Evolutionary conservation across 1,140 invertebrate genomes (phyloP).

Genomic region (Eurytemora carolleeae): DNA sequence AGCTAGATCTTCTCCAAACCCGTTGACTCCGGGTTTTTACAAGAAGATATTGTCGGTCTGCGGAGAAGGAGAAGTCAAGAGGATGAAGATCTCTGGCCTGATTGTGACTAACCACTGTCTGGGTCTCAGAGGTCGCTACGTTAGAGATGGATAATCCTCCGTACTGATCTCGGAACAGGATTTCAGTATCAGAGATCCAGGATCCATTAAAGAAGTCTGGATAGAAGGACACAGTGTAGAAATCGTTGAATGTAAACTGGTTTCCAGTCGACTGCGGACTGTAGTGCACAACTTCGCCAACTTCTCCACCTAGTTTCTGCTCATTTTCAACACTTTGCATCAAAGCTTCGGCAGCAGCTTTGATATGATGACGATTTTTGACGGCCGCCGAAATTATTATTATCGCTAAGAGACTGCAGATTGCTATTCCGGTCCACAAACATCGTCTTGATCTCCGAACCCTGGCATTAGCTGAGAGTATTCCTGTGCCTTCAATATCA

Average conservation of each 20-base stretch:
- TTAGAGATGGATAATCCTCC: constrained; percentile 5
- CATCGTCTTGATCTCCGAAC: not conserved
- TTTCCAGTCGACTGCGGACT: not conserved
- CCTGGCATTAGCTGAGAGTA: not conserved
- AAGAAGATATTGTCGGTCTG: not conserved
- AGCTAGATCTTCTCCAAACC: not conserved
- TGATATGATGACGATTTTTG: not conserved
- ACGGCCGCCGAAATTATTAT: not conserved
- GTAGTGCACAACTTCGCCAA: no score
- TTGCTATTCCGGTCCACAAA: not conserved
- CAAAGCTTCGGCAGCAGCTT: not conserved
- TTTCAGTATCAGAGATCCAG: constrained; percentile 14
- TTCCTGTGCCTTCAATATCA: no score
- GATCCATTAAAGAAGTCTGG: constrained; percentile 7
- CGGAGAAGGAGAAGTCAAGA: no score
- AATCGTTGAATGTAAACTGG: not conserved
- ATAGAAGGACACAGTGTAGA: not conserved
- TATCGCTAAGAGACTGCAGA: not conserved
- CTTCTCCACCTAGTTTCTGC: not conserved
- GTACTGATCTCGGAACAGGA: not conserved
- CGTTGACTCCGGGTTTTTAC: not conserved
- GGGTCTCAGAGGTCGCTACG: not conserved
- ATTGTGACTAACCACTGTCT: no score
- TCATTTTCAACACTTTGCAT: not conserved
- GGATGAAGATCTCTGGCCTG: no score